These are phyloP conservation scores for Notoglanidium macrostoma DNA, from an alignment of 2,797 vertebrate genomes.

Conservation along the genomic window DNA sequence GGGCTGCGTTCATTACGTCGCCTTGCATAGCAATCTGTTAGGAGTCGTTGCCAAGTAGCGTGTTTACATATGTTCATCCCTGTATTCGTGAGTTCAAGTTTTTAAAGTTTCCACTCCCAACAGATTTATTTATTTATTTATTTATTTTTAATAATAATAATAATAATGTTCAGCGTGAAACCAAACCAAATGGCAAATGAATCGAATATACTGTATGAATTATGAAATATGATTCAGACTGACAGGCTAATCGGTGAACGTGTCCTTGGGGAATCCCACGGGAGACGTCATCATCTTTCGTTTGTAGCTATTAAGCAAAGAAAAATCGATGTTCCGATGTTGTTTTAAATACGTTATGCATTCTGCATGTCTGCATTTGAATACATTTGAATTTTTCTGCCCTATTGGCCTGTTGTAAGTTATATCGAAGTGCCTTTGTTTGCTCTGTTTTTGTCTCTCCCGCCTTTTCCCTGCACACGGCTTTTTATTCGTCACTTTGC, in stretches of 20 bases:
- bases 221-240: not conserved
- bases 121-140: not conserved
- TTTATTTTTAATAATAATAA: too few relatives aligned
- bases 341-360: not conserved
- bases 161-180: not conserved
- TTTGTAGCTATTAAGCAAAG: conserved; percentile 6
- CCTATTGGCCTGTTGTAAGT: not conserved
- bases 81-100: not conserved
- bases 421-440: not conserved
- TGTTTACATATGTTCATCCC: too few relatives aligned
- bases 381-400: conserved; percentile 17
- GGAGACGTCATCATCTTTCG: not conserved
- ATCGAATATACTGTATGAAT: not conserved
- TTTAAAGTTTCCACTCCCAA: not conserved
- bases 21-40: not conserved
- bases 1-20: not conserved
- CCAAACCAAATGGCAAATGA: not conserved
- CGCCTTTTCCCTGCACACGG: conserved; percentile 3
- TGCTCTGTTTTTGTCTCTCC: conserved; percentile 8
- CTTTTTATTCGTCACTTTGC: not conserved
- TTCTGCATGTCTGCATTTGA: not conserved
- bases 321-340: not conserved
- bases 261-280: not conserved
- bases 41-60: too few relatives aligned
- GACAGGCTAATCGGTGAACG: conserved; percentile 10